A percentile compares a stretch with the other conserved stretches of the same genome.
These are phyloP conservation scores for Tipula lateralis DNA, from an alignment of 2,888 invertebrate species.

Conservation along the genomic window DNA sequence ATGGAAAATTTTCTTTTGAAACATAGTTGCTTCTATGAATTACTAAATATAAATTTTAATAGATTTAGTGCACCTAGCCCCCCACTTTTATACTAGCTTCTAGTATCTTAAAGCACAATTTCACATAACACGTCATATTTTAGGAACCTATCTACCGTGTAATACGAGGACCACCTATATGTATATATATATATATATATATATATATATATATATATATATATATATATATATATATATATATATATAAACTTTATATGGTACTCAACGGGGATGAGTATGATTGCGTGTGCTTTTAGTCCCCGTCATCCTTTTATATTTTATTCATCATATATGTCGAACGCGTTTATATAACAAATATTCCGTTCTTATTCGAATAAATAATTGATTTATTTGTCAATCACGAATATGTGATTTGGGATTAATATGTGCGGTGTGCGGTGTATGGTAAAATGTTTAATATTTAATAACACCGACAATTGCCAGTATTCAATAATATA, in stretches of 20 bases:
- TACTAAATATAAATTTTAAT: too few relatives aligned
- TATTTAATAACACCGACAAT: too few relatives aligned
- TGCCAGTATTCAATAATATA: too few relatives aligned
- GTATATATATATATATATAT: neutral
- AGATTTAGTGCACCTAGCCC: too few relatives aligned
- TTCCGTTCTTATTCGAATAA: neutral
- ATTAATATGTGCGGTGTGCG: neutral
- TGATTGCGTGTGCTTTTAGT: neutral
- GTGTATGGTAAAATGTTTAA: neutral
- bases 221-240: neutral
- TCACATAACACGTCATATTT: too few relatives aligned
- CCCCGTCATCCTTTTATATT: neutral
- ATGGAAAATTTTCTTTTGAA: too few relatives aligned
- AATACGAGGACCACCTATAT: too few relatives aligned
- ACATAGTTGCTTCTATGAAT: too few relatives aligned
- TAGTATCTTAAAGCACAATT: too few relatives aligned
- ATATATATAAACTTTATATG: neutral
- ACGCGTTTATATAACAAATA: neutral
- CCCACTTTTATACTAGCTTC: too few relatives aligned
- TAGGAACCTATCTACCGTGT: too few relatives aligned
- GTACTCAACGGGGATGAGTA: neutral
- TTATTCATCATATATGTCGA: neutral
- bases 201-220: neutral
- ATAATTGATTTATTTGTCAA: slow-evolving; percentile 24
- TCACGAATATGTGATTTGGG: neutral